Conservation (phyloP, 2,113 vertebrate genomes). For the Hippocampus mohnikei region DNA sequence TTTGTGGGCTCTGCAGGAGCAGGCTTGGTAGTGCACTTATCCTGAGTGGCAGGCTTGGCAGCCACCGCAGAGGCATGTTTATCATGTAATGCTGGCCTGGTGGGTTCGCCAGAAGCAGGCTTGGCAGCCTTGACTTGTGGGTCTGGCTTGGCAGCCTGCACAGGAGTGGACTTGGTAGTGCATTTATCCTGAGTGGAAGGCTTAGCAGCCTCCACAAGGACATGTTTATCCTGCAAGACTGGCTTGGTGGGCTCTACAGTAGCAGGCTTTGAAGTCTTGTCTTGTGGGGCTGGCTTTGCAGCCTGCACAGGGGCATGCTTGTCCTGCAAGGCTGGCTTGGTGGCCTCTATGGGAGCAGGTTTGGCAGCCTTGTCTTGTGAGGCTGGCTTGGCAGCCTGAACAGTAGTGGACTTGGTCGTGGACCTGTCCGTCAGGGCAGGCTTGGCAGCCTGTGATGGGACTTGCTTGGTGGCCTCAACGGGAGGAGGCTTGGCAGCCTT, state of each 20-base stretch:
- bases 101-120: not conserved
- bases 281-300: conserved; percentile 13
- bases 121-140: not conserved
- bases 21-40: not conserved
- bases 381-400: not conserved
- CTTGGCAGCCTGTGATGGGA: conserved; percentile 1
- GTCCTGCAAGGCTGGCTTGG: not conserved
- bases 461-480: not conserved
- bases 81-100: not conserved
- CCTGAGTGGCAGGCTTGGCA: not conserved
- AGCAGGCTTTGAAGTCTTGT: conserved; percentile 1
- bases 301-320: too few species aligned
- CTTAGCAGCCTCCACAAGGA: not conserved
- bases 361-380: not conserved
- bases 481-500: conserved; percentile 17
- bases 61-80: not conserved
- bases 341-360: not conserved
- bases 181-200: not conserved
- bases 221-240: too few species aligned
- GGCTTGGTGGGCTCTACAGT: not conserved
- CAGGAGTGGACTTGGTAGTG: not conserved
- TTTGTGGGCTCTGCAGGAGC: conserved; percentile 4
- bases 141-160: not conserved
- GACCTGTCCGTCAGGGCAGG: not conserved
- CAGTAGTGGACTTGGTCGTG: not conserved